Evolutionary conservation across 2,113 vertebrate species (phyloP).

Genomic region (Delphinus delphis): DNA sequence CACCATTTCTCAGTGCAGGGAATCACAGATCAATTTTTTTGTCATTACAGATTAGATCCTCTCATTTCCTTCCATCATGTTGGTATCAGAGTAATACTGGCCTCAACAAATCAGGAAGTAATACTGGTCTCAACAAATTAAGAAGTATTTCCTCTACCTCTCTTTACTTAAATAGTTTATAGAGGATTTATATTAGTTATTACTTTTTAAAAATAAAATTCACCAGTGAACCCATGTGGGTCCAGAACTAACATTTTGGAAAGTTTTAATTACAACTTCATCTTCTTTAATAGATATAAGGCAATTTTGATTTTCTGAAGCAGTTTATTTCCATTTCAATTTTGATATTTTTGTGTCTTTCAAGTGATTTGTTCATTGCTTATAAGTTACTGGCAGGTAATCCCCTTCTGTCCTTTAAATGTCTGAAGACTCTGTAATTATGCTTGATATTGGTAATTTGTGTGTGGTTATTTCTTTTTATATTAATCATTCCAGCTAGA

Average conservation of each 20-base stretch:
- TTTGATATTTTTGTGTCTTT: neutral
- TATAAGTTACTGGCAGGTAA: neutral
- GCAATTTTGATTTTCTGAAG: neutral
- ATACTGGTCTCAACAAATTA: neutral
- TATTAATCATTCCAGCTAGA: neutral
- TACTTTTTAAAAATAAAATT: neutral
- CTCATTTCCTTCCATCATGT: neutral
- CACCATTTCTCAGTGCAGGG: neutral
- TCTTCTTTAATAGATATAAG: neutral
- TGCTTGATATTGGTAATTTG: neutral
- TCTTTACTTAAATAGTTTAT: neutral
- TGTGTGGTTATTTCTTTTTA: neutral
- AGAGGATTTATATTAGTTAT: neutral
- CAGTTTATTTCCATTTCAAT: neutral
- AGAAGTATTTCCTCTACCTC: neutral
- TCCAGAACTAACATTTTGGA: neutral
- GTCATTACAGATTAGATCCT: neutral
- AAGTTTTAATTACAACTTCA: neutral
- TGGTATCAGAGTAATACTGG: neutral
- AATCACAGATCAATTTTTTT: neutral
- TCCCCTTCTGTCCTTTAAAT: neutral
- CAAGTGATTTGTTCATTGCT: neutral
- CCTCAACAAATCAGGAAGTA: neutral
- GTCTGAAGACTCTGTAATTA: neutral
- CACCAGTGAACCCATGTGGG: neutral